Conservation (phyloP, 1,140 invertebrate genomes). For the Drosophila sechellia region DNA sequence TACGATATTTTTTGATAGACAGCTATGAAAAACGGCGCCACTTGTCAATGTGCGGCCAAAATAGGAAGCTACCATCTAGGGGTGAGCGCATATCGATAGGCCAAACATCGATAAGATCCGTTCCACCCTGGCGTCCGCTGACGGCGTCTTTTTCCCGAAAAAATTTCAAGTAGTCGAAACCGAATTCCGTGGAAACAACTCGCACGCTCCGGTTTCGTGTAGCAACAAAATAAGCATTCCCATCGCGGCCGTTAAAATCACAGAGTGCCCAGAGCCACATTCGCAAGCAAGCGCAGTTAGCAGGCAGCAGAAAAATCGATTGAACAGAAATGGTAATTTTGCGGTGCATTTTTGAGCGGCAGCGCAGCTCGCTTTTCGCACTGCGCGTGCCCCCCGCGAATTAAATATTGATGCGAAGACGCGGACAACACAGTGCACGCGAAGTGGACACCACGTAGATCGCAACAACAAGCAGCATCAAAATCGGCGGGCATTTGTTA, state of each 20-base stretch:
- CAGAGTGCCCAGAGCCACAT: constrained; percentile 60
- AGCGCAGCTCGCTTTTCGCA: constrained; percentile 50
- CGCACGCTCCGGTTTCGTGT: constrained; percentile 35
- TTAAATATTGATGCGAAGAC: constrained; percentile 49
- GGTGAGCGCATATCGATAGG: background rate
- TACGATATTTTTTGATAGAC: background rate
- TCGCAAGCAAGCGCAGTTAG: constrained; percentile 42
- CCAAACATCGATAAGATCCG: background rate
- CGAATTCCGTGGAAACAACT: constrained; percentile 13
- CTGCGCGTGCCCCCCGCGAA: constrained; percentile 63
- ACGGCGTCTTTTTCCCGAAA: constrained; percentile 61
- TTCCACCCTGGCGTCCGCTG: constrained; percentile 8
- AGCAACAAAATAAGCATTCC: constrained; percentile 63
- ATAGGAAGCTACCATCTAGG: background rate
- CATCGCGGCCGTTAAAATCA: constrained; percentile 41
- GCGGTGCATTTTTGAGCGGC: constrained; percentile 40
- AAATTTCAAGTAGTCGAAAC: constrained; percentile 56
- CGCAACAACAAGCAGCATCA: constrained; percentile 26
- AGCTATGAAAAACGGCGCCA: constrained; percentile 8
- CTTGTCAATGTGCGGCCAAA: background rate
- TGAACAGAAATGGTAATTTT: constrained; percentile 73
- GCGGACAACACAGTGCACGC: background rate
- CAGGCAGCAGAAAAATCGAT: constrained; percentile 68
- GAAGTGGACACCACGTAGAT: constrained; percentile 39
- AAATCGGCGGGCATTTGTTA: constrained; percentile 53